These are phyloP conservation scores for Rhinogobius similis DNA, from an alignment of 2,113 vertebrate genomes.

Conservation along the genomic window DNA sequence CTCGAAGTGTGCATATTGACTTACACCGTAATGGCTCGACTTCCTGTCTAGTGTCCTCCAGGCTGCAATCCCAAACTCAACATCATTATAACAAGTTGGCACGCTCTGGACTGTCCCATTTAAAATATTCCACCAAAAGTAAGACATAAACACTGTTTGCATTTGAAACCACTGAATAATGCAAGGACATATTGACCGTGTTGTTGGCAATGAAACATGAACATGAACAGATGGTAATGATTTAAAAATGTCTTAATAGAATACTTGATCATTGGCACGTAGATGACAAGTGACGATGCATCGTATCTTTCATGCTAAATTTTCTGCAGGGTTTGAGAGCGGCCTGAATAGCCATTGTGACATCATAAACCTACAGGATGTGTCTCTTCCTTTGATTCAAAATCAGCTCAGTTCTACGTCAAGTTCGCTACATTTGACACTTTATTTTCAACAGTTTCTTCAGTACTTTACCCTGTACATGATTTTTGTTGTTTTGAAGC, in stretches of 20 bases:
- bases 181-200: neutral
- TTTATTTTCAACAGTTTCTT: too few relatives aligned
- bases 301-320: too few relatives aligned
- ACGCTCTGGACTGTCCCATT: conserved; percentile 3
- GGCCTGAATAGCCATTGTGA: too few relatives aligned
- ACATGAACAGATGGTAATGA: neutral
- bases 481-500: too few relatives aligned
- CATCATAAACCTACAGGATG: too few relatives aligned
- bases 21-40: neutral
- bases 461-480: too few relatives aligned
- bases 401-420: too few relatives aligned
- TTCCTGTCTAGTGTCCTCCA: neutral
- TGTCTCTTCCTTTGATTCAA: too few relatives aligned
- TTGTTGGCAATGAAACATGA: neutral
- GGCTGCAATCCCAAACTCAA: conserved; percentile 25
- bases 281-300: neutral
- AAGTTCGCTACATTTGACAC: too few relatives aligned
- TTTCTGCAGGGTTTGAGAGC: too few relatives aligned
- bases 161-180: neutral
- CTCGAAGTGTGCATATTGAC: neutral
- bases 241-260: neutral
- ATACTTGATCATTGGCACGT: too few relatives aligned
- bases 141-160: neutral
- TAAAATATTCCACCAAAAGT: conserved; percentile 7
- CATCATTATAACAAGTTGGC: conserved; percentile 14